Percentiles rank a stretch among this genome's conserved stretches.
These are phyloP conservation scores for Xanthia togata DNA, from an alignment of 2,888 invertebrate genomes.

Conservation along the genomic window DNA sequence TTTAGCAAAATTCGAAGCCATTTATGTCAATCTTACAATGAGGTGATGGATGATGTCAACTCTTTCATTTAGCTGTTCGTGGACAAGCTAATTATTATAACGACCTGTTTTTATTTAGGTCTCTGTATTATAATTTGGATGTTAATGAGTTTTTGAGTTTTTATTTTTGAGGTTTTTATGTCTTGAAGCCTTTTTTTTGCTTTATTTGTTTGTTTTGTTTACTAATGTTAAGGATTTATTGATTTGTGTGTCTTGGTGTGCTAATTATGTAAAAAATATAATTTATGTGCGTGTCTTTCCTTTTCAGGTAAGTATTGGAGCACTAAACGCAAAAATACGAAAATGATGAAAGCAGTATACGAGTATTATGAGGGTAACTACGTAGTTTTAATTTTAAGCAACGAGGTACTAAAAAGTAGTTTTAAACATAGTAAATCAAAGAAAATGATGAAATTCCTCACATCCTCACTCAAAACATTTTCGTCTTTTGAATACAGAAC, in stretches of 20 bases:
- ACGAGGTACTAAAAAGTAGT: not conserved
- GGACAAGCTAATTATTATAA: constrained; percentile 59
- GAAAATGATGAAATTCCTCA: not conserved
- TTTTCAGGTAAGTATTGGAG: constrained; percentile 69
- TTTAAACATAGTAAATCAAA: not conserved
- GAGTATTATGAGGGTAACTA: constrained; percentile 28
- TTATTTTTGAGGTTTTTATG: not conserved
- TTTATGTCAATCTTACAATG: constrained; percentile 59
- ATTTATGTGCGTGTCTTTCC: constrained; percentile 19
- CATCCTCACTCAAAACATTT: not conserved
- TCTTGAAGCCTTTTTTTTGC: not conserved
- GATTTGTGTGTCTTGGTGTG: not conserved
- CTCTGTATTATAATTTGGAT: constrained; percentile 14
- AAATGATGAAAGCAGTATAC: not conserved
- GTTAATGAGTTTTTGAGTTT: constrained; percentile 8
- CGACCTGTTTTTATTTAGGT: constrained; percentile 39
- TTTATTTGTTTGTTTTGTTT: too few relatives aligned
- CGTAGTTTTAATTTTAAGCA: not conserved
- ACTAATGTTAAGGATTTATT: too few relatives aligned
- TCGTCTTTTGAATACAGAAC: not conserved
- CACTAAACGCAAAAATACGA: not conserved
- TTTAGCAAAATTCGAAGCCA: constrained; percentile 52
- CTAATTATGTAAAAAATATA: not conserved
- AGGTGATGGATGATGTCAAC: constrained; percentile 56
- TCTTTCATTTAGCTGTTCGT: constrained; percentile 53